A percentile compares a stretch with the other conserved stretches of the same genome.
Evolutionary conservation across 2,113 vertebrate species (phyloP).

Genomic region (Charadrius vociferus): DNA sequence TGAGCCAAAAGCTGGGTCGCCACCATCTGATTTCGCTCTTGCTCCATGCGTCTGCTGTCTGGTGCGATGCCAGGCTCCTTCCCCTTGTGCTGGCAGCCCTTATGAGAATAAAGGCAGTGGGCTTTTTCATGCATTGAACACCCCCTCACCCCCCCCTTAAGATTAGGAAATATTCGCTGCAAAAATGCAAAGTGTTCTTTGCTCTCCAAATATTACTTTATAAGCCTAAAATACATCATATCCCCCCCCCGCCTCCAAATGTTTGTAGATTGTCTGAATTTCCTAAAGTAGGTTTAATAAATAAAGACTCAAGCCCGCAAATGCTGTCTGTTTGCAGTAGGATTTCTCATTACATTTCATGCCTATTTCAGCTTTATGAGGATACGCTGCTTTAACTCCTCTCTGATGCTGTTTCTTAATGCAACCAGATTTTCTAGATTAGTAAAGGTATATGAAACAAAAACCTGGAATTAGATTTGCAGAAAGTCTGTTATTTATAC

Average conservation of each 20-base stretch:
- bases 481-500: conserved; percentile 40
- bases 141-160: neutral
- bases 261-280: conserved; percentile 31
- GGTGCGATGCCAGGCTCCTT: neutral
- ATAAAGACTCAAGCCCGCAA: conserved; percentile 36
- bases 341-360: conserved; percentile 47
- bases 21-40: neutral
- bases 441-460: conserved; percentile 41
- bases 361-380: conserved; percentile 37
- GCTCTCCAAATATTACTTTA: conserved; percentile 11
- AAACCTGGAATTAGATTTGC: conserved; percentile 39
- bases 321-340: neutral
- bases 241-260: neutral
- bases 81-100: neutral
- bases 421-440: conserved; percentile 55
- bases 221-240: neutral
- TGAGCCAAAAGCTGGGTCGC: neutral
- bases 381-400: conserved; percentile 39
- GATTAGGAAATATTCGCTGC: neutral
- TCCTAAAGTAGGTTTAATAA: conserved; percentile 39
- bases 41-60: neutral
- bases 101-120: neutral
- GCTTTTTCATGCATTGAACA: neutral
- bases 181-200: neutral
- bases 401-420: conserved; percentile 42